Evolutionary conservation across 2,113 vertebrate genomes (phyloP).

Genomic region (Siphamia tubifer): DNA sequence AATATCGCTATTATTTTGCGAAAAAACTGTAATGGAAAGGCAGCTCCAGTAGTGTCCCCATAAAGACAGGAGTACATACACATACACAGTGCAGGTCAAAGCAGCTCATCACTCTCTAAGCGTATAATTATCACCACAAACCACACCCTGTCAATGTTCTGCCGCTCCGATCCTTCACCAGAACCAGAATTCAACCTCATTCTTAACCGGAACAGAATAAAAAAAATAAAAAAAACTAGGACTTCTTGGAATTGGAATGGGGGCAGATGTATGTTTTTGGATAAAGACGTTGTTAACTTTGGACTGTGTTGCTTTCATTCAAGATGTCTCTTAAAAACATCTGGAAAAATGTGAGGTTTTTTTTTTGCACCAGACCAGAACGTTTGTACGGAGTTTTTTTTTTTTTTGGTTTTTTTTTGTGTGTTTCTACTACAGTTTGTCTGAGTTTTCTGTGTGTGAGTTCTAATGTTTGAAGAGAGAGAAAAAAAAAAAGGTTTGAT

Average conservation of each 20-base stretch:
- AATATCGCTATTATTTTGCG: too few relatives aligned
- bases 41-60: too few relatives aligned
- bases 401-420: too few relatives aligned
- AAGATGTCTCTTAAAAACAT: slow-evolving; percentile 52
- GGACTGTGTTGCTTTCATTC: slow-evolving; percentile 30
- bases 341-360: slow-evolving; percentile 64
- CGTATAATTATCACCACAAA: slow-evolving; percentile 18
- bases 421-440: neutral
- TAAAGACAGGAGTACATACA: too few relatives aligned
- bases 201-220: neutral
- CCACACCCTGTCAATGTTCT: slow-evolving; percentile 12
- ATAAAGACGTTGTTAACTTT: slow-evolving; percentile 52
- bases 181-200: slow-evolving; percentile 5
- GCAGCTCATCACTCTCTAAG: neutral
- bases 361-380: slow-evolving; percentile 38
- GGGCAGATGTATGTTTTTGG: slow-evolving; percentile 32
- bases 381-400: slow-evolving; percentile 26
- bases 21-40: too few relatives aligned
- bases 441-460: neutral
- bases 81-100: neutral
- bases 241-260: slow-evolving; percentile 51
- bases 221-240: neutral
- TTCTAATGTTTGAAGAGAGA: slow-evolving; percentile 2
- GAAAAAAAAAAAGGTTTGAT: neutral
- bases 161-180: too few relatives aligned